Percentiles rank a stretch among this genome's conserved stretches.
These are phyloP conservation scores for Pogonophryne albipinna DNA, from an alignment of 2,797 vertebrate species.

Conservation along the genomic window DNA sequence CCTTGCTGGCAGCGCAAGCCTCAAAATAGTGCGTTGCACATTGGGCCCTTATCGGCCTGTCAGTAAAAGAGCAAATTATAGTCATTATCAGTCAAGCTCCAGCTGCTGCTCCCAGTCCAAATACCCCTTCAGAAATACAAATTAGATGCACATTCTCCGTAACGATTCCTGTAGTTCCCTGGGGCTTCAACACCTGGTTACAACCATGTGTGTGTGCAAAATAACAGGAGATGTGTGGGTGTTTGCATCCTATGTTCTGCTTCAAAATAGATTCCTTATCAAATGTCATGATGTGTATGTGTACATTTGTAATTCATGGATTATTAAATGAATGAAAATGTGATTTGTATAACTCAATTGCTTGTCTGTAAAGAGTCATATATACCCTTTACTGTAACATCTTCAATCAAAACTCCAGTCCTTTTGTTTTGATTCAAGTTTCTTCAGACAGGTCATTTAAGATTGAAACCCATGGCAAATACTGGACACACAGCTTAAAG, in stretches of 20 bases:
- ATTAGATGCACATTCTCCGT: neutral
- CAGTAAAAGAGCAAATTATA: constrained; percentile 17
- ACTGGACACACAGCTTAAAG: neutral
- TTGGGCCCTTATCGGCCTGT: neutral
- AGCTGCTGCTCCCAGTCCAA: constrained; percentile 2
- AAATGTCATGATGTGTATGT: neutral
- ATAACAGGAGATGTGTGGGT: neutral
- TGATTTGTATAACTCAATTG: neutral
- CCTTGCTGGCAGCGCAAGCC: neutral
- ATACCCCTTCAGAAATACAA: neutral
- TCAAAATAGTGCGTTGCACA: neutral
- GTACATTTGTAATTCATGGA: neutral
- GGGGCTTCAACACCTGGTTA: neutral
- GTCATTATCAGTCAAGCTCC: neutral
- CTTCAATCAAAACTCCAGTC: neutral
- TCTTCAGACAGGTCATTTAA: neutral
- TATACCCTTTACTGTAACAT: neutral
- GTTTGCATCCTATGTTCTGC: neutral
- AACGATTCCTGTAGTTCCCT: neutral
- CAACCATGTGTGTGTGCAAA: neutral
- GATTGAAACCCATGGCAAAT: neutral
- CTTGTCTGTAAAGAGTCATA: neutral
- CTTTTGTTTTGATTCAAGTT: neutral
- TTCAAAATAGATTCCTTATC: neutral
- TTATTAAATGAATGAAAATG: neutral